These are phyloP conservation scores for Serilophus lunatus DNA, from an alignment of 2,113 vertebrate species.

Conservation along the genomic window DNA sequence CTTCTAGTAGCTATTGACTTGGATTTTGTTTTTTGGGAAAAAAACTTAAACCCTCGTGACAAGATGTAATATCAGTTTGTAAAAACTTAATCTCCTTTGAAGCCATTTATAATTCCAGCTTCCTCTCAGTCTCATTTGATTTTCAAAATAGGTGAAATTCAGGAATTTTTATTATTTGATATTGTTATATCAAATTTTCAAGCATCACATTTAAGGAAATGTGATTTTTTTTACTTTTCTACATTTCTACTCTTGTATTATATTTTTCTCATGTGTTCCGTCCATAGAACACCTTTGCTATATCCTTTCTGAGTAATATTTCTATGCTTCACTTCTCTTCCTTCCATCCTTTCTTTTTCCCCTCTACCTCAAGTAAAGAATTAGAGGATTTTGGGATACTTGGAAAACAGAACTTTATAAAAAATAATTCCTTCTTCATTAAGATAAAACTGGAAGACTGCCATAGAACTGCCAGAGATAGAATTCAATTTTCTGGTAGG, in stretches of 20 bases:
- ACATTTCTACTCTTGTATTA: too few species aligned
- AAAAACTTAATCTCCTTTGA: neutral
- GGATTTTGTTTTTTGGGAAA: neutral
- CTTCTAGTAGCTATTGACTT: neutral
- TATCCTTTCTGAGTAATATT: neutral
- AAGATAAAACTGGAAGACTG: slow-evolving; percentile 40
- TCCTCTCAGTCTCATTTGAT: neutral
- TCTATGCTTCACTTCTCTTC: neutral
- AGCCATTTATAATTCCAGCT: neutral
- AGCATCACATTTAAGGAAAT: neutral
- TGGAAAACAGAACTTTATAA: neutral
- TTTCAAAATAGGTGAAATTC: neutral
- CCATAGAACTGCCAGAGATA: neutral
- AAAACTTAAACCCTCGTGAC: neutral
- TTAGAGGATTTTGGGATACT: slow-evolving; percentile 10
- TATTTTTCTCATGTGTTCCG: slow-evolving; percentile 10
- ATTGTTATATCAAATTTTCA: slow-evolving; percentile 18
- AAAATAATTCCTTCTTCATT: slow-evolving; percentile 38
- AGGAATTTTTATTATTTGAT: slow-evolving; percentile 5
- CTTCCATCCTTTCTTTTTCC: neutral
- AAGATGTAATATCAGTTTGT: neutral
- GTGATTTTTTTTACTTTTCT: neutral
- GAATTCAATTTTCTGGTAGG: slow-evolving; percentile 34
- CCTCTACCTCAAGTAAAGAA: neutral
- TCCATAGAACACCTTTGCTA: neutral